Base-by-base conservation (phyloP, 1,140 invertebrate species). In the Megalopta genalis region DNA sequence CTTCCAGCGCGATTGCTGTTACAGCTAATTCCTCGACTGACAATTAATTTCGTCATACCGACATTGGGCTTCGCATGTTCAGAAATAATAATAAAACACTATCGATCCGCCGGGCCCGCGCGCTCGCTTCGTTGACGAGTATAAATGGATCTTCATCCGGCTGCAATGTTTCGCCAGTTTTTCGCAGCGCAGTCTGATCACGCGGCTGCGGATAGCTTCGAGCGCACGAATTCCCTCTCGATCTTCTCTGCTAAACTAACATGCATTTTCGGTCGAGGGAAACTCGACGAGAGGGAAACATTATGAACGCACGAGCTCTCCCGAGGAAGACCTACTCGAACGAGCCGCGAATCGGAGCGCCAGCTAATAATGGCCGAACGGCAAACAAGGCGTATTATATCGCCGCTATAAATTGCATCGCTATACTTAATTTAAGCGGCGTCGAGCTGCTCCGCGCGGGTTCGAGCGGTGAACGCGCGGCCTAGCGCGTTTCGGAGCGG, bases 321-420 rank as follows among this genome's bases (percentile, higher is more conserved):
- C 16, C 39, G 49, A 63, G 27, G 70, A 74, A 64, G 60, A 70
- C 54, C 23, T 25, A 6, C 70, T 73, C n/a, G 37, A 72, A 64
- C 39, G 39, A 76, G 60, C 64, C 42, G 37, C 62, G 80, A 75
- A 75, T 75, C 39, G 72, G 64, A 62, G 54, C 52, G 42, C 69
- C 82, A 69, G 65, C 69, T 85, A 83, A 88, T 83, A 86, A 87
- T 49, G 73, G 76, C 76, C 75, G 67, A 84, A 80, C 74, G 77
- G 74, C 81, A 85, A 86, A 83, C 81, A 83, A 82, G 67, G 65
- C 71, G 78, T 82, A 83, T 88, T 82, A 86, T 88, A 87, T 88
- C 78, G 77, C 83, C 49, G 32, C 82, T 81, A 87, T 80, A 82
- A 88, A 88, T 85, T 88, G 75, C 72, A 79, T 62, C 68, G 81